These are phyloP conservation scores for Zhuqinia jingwanae DNA, from an alignment of 2,888 invertebrate species.

Conservation along the genomic window DNA sequence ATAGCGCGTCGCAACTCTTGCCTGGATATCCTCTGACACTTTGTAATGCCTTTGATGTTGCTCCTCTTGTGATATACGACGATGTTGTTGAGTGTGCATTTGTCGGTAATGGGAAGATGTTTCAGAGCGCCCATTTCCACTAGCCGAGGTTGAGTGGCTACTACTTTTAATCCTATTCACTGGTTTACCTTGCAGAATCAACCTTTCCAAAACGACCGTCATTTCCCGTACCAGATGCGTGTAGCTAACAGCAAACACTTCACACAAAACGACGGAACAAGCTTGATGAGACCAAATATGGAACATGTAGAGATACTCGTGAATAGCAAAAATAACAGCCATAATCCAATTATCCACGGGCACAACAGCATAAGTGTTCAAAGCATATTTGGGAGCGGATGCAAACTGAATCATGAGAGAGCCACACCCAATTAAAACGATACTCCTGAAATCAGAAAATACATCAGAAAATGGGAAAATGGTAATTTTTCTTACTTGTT, in stretches of 20 bases:
- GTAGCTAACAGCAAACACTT: conserved; percentile 67
- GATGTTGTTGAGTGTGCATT: not conserved
- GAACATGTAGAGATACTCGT: conserved; percentile 69
- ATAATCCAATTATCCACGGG: conserved; percentile 47
- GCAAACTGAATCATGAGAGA: conserved; percentile 62
- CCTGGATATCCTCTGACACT: not conserved
- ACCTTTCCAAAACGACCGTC: conserved; percentile 48
- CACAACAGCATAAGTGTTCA: conserved; percentile 66
- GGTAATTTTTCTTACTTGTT: not conserved
- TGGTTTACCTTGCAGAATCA: conserved; percentile 22
- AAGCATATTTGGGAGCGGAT: conserved; percentile 62
- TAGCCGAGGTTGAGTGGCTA: too few relatives aligned
- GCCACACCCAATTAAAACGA: conserved; percentile 47
- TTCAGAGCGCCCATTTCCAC: not conserved
- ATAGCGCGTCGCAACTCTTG: conserved; percentile 23
- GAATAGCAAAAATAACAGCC: conserved; percentile 47
- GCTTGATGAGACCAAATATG: conserved; percentile 72
- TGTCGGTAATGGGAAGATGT: not conserved
- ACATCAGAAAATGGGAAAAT: not conserved
- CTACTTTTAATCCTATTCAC: too few relatives aligned
- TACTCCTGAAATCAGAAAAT: too few relatives aligned
- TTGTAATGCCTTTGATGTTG: conserved; percentile 24
- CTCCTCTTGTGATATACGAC: conserved; percentile 10
- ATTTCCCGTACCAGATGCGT: conserved; percentile 65
- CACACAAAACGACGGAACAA: conserved; percentile 63